Evolutionary conservation across 2,113 vertebrate species (phyloP), one percentile per base, ranked within the genome.

Genomic region (Macrotis lagotis): DNA sequence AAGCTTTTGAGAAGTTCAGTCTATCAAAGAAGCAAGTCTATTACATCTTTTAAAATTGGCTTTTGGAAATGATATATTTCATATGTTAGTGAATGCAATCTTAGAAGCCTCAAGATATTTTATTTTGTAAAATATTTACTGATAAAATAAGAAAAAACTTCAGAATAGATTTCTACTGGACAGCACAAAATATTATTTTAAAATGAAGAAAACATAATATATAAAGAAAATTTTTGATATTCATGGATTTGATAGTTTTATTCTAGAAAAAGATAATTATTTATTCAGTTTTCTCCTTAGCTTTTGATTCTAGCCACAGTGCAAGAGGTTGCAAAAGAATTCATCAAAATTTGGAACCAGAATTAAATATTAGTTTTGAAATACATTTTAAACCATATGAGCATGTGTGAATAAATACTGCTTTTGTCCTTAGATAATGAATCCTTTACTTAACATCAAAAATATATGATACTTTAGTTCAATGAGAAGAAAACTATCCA

Each of bases 1-100:
- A 6, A 37, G 96, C 98, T 98, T 98, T 98, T 98, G 97, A 94
- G 98, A 98, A 97, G 97, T 98, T 99, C 97, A 96, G 95, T 98
- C 89, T 97, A 94, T 89, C 93, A 83, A 92, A 96, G 91, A 98
- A 98, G 96, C 93, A 96, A 98, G 91, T 94, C 91, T 95, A 95
- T 97, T 97, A 97, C 96, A 96, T 96, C 37, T 31, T 91, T 97
- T 96, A 95, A 96, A 66, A 92, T 97, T 90, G 88, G 90, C 91
- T 98, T 97, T 94, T 97, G 96, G 91, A 92, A 98, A 97, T 96
- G 95, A 97, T 98, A 92, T 96, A 96, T 98, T 98, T 98, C 94
- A 89, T 98, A 95, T 96, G 98, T 97, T 94, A 95, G 66, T 97
- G 94, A 97, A 95, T 97, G 92, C 93, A 98, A 93, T 97, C 97